Conservation (phyloP, 1,140 invertebrate genomes). For the Laodelphax striatellus region DNA sequence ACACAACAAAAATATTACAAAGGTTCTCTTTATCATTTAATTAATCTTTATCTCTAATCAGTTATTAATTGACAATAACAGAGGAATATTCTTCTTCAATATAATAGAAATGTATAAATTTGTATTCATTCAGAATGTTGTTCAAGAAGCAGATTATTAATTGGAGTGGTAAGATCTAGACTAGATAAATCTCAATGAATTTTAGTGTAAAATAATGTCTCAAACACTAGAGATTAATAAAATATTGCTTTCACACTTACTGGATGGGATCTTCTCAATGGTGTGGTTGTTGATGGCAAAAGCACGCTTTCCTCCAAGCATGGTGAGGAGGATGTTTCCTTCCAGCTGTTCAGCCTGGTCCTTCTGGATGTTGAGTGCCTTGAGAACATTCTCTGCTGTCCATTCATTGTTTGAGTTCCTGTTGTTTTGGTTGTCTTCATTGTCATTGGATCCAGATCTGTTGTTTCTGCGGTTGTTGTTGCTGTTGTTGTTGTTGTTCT, state of each 20-base stretch:
- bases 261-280: constrained; percentile 32
- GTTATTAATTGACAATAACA: not conserved
- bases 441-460: not conserved
- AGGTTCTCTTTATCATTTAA: not conserved
- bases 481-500: constrained; percentile 10
- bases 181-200: too few species aligned
- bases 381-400: constrained; percentile 37
- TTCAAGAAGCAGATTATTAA: too few species aligned
- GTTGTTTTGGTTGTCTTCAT: not conserved
- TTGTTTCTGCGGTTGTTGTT: not conserved
- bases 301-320: constrained; percentile 33
- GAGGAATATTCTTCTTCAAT: too few species aligned
- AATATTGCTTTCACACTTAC: constrained; percentile 25
- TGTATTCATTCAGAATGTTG: too few species aligned
- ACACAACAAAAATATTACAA: not conserved
- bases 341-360: constrained; percentile 41
- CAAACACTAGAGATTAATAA: not conserved
- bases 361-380: constrained; percentile 41
- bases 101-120: too few species aligned
- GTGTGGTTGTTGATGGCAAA: constrained; percentile 43
- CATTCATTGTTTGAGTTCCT: constrained; percentile 25
- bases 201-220: too few species aligned
- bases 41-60: too few species aligned
- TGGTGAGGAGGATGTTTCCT: constrained; percentile 35
- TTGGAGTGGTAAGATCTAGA: too few species aligned